Conservation (phyloP, 2,113 vertebrate species). For the Xiphias gladius region DNA sequence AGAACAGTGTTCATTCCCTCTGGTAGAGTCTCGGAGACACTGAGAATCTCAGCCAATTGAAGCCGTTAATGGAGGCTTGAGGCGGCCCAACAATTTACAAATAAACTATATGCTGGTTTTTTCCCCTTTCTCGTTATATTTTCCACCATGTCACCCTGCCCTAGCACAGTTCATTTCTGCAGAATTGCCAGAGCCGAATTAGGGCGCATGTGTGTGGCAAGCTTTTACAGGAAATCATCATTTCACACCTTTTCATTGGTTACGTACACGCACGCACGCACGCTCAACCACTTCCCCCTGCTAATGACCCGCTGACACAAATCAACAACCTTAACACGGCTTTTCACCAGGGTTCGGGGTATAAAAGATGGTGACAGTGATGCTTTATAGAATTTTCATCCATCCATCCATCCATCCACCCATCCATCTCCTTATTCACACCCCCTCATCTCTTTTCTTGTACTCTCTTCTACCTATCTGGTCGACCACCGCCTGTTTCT, state of each 20-base stretch:
- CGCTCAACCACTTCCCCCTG: not conserved
- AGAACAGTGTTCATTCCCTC: not conserved
- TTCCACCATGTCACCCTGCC: not conserved
- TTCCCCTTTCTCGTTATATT: not conserved
- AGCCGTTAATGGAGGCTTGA: not conserved
- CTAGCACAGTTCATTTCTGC: not conserved
- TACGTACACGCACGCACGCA: not conserved
- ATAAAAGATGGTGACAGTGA: conserved; percentile 33
- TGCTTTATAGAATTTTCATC: conserved; percentile 39
- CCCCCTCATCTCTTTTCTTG: conserved; percentile 30
- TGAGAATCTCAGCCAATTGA: not conserved
- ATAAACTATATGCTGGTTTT: not conserved
- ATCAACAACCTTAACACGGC: conserved; percentile 41
- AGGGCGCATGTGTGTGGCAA: not conserved
- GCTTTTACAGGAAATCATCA: conserved; percentile 45
- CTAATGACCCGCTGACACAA: conserved; percentile 45
- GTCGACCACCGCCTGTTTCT: not conserved
- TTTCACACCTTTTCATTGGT: conserved; percentile 60
- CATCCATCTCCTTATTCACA: conserved; percentile 44
- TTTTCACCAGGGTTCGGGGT: conserved; percentile 4
- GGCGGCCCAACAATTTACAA: not conserved
- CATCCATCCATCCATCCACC: conserved; percentile 49
- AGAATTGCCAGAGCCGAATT: not conserved
- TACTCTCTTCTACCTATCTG: not conserved
- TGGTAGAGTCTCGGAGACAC: not conserved